These are phyloP conservation scores for Archocentrus centrarchus DNA, from an alignment of 2,113 vertebrate genomes.

Conservation along the genomic window DNA sequence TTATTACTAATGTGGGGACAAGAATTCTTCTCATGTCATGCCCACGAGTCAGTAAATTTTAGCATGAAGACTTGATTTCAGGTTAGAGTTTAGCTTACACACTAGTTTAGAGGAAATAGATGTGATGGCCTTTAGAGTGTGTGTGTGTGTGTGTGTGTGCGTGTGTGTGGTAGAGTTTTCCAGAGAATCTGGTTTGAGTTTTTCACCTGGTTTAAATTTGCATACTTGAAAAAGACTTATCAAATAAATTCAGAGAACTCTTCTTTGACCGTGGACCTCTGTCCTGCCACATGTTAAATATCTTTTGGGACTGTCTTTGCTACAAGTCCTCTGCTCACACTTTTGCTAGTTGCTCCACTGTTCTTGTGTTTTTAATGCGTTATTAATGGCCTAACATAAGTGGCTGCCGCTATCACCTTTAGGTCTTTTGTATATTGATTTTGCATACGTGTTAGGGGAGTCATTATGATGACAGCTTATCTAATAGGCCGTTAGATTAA, in stretches of 20 bases:
- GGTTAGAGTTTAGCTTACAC: neutral
- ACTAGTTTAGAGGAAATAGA: neutral
- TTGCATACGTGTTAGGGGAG: slow-evolving; percentile 41
- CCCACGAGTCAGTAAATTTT: neutral
- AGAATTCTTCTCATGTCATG: neutral
- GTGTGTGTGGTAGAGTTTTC: neutral
- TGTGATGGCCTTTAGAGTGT: neutral
- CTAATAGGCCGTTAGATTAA: slow-evolving; percentile 43
- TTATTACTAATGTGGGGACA: neutral
- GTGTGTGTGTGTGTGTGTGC: neutral
- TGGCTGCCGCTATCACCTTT: neutral
- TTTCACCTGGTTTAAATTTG: slow-evolving; percentile 8
- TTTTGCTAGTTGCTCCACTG: neutral
- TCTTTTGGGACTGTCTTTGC: neutral
- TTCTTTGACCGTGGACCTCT: neutral
- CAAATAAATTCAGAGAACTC: neutral
- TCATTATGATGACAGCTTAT: slow-evolving; percentile 7
- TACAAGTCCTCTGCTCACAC: rapidly evolving
- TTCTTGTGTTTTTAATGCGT: neutral
- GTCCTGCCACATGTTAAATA: neutral
- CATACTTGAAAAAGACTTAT: neutral
- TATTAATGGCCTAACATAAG: slow-evolving; percentile 7
- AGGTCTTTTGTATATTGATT: slow-evolving; percentile 20
- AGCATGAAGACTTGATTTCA: too few relatives aligned
- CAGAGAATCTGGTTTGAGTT: slow-evolving; percentile 2